Evolutionary conservation across 2,113 vertebrate species (phyloP), one percentile per base, ranked within the genome.

Genomic region (Sus scrofa): DNA sequence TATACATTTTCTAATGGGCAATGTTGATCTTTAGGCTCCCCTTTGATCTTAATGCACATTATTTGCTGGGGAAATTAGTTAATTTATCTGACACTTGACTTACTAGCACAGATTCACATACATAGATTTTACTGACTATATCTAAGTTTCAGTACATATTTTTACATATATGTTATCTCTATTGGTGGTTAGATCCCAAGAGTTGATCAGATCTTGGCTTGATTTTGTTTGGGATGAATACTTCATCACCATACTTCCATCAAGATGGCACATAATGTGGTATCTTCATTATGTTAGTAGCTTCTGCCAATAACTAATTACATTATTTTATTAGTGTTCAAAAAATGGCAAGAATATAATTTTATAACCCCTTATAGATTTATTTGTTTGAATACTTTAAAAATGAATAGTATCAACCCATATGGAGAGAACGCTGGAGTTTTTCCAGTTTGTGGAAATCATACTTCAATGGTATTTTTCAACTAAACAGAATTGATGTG

Each of bases 351-450:
- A 77, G 82, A 30, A 37, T 65, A 62, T 74, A 86, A 60, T 30
- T 54, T 73, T 75, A 67, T 63, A 62, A 91, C 6, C 1, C 1
- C 8, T 37, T 70, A 19, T 71, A 18, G 10, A 89, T 71, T 89
- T 62, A 62, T 68, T 73, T 67, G 30, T 75, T 83, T 92, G 18
- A 79, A 44, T 79, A 24, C 11, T 85, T 95, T 95, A 54, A 71
- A 71, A 87, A 34, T 85, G 24, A 95, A 27, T 24, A 85, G 14
- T 70, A 71, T 44, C 14, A 71, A 26, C 7, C 39, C 24, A 75
- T 16, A 56, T 63, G 60, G 39, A 50, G 14, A 15, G 70, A 74
- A 63, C 56, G 30, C 3, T 24, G 7, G 7, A 60, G 3, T 85
- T 89, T 85, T 86, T 67, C 26, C 7, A 44, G 4, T 56, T 89